Evolutionary conservation across 2,797 vertebrate genomes (phyloP).

Genomic region (Lacerta bilineata): DNA sequence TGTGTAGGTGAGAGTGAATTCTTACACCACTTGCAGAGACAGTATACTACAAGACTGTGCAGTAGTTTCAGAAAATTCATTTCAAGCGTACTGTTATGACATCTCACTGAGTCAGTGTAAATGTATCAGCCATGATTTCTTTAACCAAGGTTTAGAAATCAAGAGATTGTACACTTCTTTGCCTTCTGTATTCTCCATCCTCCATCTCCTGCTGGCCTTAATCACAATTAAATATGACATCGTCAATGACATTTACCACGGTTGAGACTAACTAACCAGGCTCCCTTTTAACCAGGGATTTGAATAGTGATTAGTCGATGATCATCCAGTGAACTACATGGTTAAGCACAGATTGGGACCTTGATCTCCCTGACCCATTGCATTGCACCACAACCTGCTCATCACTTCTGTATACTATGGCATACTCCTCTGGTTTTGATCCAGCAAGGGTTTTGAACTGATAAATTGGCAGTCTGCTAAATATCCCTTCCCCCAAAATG

Average conservation of each 20-base stretch:
- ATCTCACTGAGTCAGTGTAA: not conserved
- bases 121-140: not conserved
- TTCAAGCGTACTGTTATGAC: not conserved
- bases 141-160: not conserved
- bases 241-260: not conserved
- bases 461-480: not conserved
- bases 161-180: not conserved
- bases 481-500: not conserved
- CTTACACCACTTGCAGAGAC: not conserved
- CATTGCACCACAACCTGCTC: too few relatives aligned
- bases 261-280: not conserved
- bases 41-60: not conserved
- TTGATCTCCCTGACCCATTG: not conserved
- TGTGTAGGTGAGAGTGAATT: not conserved
- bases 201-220: not conserved
- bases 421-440: not conserved
- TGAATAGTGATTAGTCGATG: not conserved
- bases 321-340: not conserved
- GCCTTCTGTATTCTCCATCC: not conserved
- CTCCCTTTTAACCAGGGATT: not conserved
- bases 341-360: not conserved
- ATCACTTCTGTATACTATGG: not conserved
- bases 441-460: not conserved
- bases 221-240: not conserved
- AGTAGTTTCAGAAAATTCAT: not conserved